These are phyloP conservation scores for Heliornis fulica DNA, from an alignment of 2,113 vertebrate genomes.

Conservation along the genomic window DNA sequence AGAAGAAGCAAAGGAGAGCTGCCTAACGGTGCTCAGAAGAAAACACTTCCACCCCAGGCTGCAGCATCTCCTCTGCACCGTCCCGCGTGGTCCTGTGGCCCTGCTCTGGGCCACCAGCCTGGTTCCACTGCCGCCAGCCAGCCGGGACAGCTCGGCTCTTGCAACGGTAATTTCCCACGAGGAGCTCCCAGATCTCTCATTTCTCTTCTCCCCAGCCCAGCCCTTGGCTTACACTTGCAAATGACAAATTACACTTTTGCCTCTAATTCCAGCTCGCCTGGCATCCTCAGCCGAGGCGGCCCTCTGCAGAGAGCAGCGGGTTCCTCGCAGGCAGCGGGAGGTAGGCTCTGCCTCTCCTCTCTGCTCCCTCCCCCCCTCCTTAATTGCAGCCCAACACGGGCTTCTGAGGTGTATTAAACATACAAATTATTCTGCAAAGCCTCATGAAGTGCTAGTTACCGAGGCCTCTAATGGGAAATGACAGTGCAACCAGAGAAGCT, in stretches of 20 bases:
- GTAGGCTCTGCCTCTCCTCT: conserved; percentile 18
- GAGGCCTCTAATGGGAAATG: conserved; percentile 56
- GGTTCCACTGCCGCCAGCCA: fast-evolving
- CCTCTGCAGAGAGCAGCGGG: conserved; percentile 31
- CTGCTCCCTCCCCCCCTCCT: conserved; percentile 31
- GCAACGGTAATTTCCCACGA: background rate
- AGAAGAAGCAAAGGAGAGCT: background rate
- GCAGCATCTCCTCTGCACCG: background rate
- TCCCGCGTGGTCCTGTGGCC: fast-evolving
- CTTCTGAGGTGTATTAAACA: conserved; percentile 64
- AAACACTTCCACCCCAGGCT: background rate
- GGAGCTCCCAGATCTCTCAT: background rate
- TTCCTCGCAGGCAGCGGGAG: conserved; percentile 27
- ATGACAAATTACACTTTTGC: conserved; percentile 27
- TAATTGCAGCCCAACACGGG: conserved; percentile 59
- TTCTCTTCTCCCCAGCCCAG: background rate
- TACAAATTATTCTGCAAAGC: conserved; percentile 65
- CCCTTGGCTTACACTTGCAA: background rate
- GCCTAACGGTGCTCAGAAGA: background rate
- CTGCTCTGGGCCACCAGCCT: background rate
- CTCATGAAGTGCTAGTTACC: conserved; percentile 54
- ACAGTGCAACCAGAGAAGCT: conserved; percentile 36
- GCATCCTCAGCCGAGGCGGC: background rate
- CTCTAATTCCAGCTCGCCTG: conserved; percentile 45
- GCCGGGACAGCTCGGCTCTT: background rate